These are phyloP conservation scores for Luperina nickerlii DNA, from an alignment of 2,888 invertebrate genomes.

Conservation along the genomic window DNA sequence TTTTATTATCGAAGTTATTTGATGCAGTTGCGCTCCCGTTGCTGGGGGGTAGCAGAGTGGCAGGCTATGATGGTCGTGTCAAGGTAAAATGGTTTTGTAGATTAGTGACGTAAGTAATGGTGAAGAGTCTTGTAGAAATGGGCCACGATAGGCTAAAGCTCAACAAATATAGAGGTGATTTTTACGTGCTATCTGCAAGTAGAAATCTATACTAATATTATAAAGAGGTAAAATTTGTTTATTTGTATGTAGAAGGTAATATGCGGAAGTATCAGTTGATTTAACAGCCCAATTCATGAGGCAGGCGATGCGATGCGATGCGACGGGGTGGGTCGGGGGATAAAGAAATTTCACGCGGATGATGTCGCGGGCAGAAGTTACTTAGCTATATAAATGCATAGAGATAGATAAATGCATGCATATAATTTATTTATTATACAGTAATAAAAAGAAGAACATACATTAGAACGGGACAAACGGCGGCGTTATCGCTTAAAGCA, in stretches of 20 bases:
- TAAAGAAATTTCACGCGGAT: no score
- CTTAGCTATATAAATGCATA: not conserved
- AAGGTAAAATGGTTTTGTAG: not conserved
- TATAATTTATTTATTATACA: no score
- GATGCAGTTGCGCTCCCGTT: slow-evolving; percentile 32
- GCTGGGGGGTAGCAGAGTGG: slow-evolving; percentile 4
- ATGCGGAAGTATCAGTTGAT: no score
- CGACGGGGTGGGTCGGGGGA: no score
- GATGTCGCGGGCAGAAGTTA: no score
- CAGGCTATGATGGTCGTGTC: no score
- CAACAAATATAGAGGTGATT: not conserved
- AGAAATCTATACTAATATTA: not conserved
- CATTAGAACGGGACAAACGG: not conserved
- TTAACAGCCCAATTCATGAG: no score
- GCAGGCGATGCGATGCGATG: no score
- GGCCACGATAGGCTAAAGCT: not conserved
- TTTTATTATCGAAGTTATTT: slow-evolving; percentile 60
- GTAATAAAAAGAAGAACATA: not conserved
- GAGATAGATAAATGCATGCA: not conserved
- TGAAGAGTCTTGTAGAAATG: not conserved
- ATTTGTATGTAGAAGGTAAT: no score
- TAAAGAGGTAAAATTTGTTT: no score
- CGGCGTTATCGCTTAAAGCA: not conserved
- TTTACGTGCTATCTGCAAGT: not conserved
- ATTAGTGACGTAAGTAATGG: not conserved